Evolutionary conservation across 2,797 vertebrate genomes (phyloP).

Genomic region (Etheostoma nigrum): DNA sequence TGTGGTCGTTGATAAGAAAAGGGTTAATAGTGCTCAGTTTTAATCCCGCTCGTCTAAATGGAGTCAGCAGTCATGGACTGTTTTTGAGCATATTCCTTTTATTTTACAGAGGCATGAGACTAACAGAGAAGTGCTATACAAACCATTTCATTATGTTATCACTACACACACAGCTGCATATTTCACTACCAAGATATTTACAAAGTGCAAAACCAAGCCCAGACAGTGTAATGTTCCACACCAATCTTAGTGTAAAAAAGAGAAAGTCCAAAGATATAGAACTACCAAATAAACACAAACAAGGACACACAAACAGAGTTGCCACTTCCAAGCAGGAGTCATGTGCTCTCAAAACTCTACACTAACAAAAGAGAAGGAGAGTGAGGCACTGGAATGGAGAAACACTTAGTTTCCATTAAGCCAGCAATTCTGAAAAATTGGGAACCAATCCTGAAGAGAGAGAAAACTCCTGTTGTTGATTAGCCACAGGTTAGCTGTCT

Average conservation of each 20-base stretch:
- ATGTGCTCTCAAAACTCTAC: conserved; percentile 34
- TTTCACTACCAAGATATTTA: conserved; percentile 49
- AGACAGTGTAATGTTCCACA: conserved; percentile 47
- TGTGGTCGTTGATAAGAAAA: too few species aligned
- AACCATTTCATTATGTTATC: conserved; percentile 39
- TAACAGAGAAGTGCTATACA: conserved; percentile 20
- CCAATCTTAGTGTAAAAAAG: conserved; percentile 38
- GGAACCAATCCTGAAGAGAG: conserved; percentile 34
- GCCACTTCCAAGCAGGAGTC: conserved; percentile 45
- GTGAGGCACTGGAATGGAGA: not conserved
- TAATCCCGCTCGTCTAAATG: conserved; percentile 9
- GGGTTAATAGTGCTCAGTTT: conserved; percentile 13
- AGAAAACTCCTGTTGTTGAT: conserved; percentile 71
- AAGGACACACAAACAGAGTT: conserved; percentile 56
- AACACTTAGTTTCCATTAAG: conserved; percentile 31
- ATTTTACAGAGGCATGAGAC: conserved; percentile 21
- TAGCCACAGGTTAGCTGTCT: conserved; percentile 70
- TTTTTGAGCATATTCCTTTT: conserved; percentile 17
- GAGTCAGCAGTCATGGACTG: not conserved
- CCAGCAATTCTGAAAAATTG: conserved; percentile 26
- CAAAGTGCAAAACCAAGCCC: conserved; percentile 43
- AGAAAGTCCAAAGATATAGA: conserved; percentile 40
- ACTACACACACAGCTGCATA: conserved; percentile 28
- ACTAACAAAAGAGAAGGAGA: conserved; percentile 24
- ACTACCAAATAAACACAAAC: conserved; percentile 67